Percentiles rank a stretch among this genome's conserved stretches.
phyloP scores from a whole-genome alignment of 2,888 invertebrate species.

The Sycophila texana region DNA sequence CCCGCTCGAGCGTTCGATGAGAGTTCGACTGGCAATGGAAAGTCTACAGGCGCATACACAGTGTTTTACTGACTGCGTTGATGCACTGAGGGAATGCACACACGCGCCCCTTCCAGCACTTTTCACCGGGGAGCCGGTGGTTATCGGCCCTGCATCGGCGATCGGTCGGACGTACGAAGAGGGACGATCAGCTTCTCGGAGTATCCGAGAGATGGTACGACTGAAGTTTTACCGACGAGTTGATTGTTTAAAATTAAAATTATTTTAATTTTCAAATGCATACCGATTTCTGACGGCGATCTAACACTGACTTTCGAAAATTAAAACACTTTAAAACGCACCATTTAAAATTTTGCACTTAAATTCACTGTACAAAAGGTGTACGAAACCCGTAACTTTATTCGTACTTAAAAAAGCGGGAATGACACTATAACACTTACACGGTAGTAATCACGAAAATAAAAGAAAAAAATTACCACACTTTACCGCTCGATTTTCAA shows the following conservation, averaged over 20 bases:
- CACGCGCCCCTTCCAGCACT: not conserved
- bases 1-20: constrained; percentile 54
- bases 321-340: not conserved
- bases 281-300: not conserved
- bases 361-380: not conserved
- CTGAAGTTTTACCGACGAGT: constrained; percentile 1
- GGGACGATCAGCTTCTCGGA: constrained; percentile 64
- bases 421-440: not conserved
- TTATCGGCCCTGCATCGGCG: constrained; percentile 61
- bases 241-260: no score
- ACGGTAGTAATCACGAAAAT: not conserved
- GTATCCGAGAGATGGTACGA: constrained; percentile 71
- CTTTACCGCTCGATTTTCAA: not conserved
- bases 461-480: not conserved
- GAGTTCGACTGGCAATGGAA: constrained; percentile 49
- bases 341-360: no score
- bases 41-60: not conserved
- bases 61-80: constrained; percentile 1
- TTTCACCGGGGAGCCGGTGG: not conserved
- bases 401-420: not conserved
- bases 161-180: constrained; percentile 68
- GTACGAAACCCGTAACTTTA: not conserved
- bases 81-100: not conserved
- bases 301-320: not conserved
- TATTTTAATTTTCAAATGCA: no score